Evolutionary conservation across 2,797 vertebrate genomes (phyloP).

Genomic region (Scolopax bukidnonensis): DNA sequence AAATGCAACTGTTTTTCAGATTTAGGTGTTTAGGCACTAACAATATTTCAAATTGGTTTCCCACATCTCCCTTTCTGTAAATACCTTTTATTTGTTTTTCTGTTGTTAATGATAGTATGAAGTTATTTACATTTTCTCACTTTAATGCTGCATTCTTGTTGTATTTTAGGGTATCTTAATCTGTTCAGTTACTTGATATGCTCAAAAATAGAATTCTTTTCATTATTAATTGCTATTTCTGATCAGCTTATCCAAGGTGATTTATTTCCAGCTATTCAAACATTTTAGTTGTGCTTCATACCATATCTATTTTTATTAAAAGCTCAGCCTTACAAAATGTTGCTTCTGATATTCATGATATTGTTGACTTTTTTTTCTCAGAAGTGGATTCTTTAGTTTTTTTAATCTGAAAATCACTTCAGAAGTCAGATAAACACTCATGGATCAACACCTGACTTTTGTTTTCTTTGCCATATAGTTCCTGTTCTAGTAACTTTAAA

Average conservation of each 20-base stretch:
- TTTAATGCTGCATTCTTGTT: background rate
- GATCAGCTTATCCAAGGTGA: background rate
- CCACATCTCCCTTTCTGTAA: background rate
- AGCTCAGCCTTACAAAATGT: background rate
- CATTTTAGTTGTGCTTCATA: background rate
- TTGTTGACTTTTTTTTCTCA: background rate
- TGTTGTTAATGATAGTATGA: background rate
- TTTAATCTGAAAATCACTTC: constrained; percentile 21
- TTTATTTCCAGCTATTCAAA: background rate
- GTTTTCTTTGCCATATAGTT: background rate
- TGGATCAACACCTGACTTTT: background rate
- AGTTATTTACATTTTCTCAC: background rate
- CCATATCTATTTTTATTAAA: background rate
- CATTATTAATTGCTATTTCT: background rate
- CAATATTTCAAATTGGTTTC: background rate
- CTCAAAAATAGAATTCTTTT: background rate
- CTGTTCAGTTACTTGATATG: background rate
- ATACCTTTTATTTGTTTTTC: background rate
- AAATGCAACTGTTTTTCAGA: background rate
- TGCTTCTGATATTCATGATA: background rate
- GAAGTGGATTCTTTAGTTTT: background rate
- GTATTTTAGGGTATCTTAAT: background rate
- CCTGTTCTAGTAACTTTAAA: background rate
- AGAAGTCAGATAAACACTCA: background rate
- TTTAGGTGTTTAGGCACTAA: background rate